Evolutionary conservation across 2,797 vertebrate genomes (phyloP).

Genomic region (Nannoperca australis): DNA sequence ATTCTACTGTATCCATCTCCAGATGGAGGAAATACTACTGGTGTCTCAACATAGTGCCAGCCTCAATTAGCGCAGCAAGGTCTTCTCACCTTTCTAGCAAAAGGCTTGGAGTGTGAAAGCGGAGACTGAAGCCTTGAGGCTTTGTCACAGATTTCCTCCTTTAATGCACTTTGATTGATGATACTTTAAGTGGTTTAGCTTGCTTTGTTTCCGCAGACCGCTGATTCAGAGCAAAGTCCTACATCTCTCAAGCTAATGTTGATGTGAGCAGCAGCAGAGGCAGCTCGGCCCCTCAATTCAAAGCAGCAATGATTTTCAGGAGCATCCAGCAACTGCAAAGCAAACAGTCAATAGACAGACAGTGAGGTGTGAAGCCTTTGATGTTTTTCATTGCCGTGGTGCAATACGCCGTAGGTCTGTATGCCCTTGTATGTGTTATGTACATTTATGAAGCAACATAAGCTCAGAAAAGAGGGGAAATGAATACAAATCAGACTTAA

Average conservation of each 20-base stretch:
- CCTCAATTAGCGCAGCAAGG: slow-evolving; percentile 47
- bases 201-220: slow-evolving; percentile 38
- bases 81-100: slow-evolving; percentile 52
- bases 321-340: slow-evolving; percentile 4
- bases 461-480: background rate
- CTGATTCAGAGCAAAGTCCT: slow-evolving; percentile 26
- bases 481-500: background rate
- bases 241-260: slow-evolving; percentile 6
- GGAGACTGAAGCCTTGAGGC: slow-evolving; percentile 39
- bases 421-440: background rate
- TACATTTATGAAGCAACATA: background rate
- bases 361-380: slow-evolving; percentile 25
- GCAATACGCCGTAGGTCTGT: slow-evolving; percentile 24
- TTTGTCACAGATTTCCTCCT: slow-evolving; percentile 27
- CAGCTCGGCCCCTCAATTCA: slow-evolving; percentile 9
- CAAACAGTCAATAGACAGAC: slow-evolving; percentile 20
- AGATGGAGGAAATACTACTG: slow-evolving; percentile 54
- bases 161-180: slow-evolving; percentile 59
- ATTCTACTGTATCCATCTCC: slow-evolving; percentile 46
- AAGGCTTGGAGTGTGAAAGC: slow-evolving; percentile 43
- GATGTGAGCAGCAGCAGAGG: slow-evolving; percentile 30
- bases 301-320: slow-evolving; percentile 33
- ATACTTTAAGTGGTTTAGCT: slow-evolving; percentile 61
- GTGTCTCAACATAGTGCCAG: slow-evolving; percentile 41
- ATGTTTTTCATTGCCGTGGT: slow-evolving; percentile 9